Conservation (phyloP, 2,113 vertebrate genomes). For the Eubucco bourcierii region DNA sequence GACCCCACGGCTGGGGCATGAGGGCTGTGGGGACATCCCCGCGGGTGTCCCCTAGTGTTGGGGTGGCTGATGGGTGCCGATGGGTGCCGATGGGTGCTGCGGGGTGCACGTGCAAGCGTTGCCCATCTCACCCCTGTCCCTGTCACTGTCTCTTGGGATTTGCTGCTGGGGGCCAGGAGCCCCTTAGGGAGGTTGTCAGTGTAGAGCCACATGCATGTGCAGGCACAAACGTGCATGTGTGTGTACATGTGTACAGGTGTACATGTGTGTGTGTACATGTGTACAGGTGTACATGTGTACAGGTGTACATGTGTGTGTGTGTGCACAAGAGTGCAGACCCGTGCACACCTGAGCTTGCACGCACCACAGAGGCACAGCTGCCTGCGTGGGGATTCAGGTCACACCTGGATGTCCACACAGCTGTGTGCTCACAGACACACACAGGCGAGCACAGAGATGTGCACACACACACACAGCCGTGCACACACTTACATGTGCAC, state of each 20-base stretch:
- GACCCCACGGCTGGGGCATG: rapidly evolving
- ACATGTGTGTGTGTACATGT: too few species aligned
- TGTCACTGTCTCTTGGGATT: neutral
- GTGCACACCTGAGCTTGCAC: neutral
- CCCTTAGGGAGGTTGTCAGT: rapidly evolving
- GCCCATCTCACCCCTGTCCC: neutral
- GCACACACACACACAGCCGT: neutral
- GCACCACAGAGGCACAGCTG: too few species aligned
- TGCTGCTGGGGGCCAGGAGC: neutral
- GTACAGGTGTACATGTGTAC: too few species aligned
- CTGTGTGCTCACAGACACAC: neutral
- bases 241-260: neutral
- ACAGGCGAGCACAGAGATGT: neutral
- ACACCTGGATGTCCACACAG: too few species aligned
- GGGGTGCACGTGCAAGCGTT: neutral
- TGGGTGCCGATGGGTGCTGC: rapidly evolving
- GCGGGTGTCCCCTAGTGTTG: rapidly evolving
- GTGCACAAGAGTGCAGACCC: too few species aligned
- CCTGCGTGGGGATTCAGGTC: neutral
- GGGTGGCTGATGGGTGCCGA: neutral
- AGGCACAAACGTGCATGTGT: too few species aligned
- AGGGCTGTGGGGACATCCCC: neutral
- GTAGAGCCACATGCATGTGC: rapidly evolving
- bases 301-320: too few species aligned
- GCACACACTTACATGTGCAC: neutral